These are phyloP conservation scores for Martes flavigula DNA, from an alignment of 2,797 vertebrate genomes.

Conservation along the genomic window DNA sequence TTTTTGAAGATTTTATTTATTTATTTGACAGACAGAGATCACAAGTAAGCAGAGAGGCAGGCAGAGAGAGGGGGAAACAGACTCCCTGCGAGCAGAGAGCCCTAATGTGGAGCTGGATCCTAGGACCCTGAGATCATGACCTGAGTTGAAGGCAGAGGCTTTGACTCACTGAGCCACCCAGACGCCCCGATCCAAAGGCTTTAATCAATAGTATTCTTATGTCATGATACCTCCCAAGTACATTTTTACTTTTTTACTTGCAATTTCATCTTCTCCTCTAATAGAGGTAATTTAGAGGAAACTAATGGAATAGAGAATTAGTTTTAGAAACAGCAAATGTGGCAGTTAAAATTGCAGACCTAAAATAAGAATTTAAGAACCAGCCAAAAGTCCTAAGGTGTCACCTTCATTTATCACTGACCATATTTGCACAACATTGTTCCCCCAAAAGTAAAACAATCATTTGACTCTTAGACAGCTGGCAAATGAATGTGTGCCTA, in stretches of 20 bases:
- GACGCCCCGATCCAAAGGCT: not conserved
- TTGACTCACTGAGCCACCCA: no score
- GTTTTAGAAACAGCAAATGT: not conserved
- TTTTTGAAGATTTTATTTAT: no score
- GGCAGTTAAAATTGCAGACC: not conserved
- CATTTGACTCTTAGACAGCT: not conserved
- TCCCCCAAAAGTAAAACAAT: not conserved
- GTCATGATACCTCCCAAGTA: not conserved
- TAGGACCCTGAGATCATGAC: no score
- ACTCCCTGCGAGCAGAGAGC: no score
- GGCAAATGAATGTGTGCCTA: not conserved
- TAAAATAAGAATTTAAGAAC: constrained; percentile 44
- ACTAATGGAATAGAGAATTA: not conserved
- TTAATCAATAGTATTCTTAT: not conserved
- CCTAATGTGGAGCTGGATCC: no score
- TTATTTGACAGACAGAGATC: no score
- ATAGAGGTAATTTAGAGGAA: not conserved
- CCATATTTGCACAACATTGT: not conserved
- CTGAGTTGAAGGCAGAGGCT: no score
- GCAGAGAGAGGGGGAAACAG: no score
- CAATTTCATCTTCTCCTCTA: constrained; percentile 18
- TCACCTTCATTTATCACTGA: not conserved
- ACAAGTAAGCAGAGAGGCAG: no score
- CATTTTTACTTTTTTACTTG: not conserved
- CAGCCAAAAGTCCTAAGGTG: not conserved